A percentile compares a stretch with the other conserved stretches of the same genome.
Conservation (phyloP, 2,888 invertebrate species). For the Apamea anceps region DNA sequence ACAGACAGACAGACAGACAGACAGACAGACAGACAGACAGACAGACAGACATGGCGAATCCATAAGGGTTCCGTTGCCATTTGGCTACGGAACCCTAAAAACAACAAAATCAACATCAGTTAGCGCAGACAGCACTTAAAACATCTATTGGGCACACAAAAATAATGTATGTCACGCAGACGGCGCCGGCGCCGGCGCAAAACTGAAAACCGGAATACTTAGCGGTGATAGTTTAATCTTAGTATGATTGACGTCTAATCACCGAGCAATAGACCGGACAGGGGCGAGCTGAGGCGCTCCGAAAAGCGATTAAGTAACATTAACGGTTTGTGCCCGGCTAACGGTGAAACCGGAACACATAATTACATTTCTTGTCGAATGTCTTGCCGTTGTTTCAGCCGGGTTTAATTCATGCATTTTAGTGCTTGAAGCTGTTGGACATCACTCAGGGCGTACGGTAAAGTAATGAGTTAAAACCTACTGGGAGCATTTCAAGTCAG, state of each 20-base stretch:
- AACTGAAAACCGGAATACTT: conserved; percentile 56
- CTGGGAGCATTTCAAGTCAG: background rate
- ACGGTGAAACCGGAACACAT: conserved; percentile 79
- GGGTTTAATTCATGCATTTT: conserved; percentile 75
- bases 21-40: no score
- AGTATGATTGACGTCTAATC: conserved; percentile 62
- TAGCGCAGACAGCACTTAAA: conserved; percentile 27
- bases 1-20: no score
- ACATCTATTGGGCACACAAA: conserved; percentile 48
- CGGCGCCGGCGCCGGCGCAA: conserved; percentile 63
- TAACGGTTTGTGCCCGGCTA: conserved; percentile 71
- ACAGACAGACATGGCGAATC: no score
- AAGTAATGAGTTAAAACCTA: conserved; percentile 63
- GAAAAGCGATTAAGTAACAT: conserved; percentile 76
- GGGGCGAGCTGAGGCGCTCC: conserved; percentile 55
- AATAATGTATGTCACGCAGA: conserved; percentile 53
- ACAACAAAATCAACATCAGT: conserved; percentile 44
- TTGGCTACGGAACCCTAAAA: no score
- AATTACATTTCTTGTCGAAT: conserved; percentile 77
- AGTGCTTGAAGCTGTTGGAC: conserved; percentile 66
- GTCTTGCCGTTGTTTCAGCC: conserved; percentile 72
- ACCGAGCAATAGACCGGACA: conserved; percentile 45
- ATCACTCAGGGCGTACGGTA: conserved; percentile 66
- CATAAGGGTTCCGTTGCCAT: no score
- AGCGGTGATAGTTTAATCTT: conserved; percentile 63